A percentile compares a stretch with the other conserved stretches of the same genome.
Evolutionary conservation across 2,113 vertebrate genomes (phyloP).

Genomic region (Globicephala melas): DNA sequence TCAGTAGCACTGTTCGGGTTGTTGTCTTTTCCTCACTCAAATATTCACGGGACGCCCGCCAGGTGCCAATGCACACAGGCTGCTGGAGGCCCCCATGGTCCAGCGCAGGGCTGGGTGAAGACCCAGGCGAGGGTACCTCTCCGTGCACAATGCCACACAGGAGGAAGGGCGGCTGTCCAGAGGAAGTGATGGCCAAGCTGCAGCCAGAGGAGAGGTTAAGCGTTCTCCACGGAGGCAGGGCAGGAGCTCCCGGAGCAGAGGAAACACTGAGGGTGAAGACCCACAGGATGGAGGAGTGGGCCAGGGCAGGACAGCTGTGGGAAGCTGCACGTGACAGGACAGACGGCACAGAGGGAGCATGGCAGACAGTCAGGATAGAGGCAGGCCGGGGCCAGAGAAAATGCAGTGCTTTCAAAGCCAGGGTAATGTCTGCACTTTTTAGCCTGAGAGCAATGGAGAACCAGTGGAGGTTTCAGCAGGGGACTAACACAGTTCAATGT

Average conservation of each 20-base stretch:
- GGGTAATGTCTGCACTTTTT: not conserved
- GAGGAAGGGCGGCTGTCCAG: not conserved
- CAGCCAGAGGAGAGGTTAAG: no score
- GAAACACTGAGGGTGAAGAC: not conserved
- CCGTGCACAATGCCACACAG: not conserved
- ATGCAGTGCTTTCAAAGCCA: not conserved
- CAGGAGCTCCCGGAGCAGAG: not conserved
- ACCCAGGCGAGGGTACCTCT: not conserved
- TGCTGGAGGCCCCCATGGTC: not conserved
- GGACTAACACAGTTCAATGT: not conserved
- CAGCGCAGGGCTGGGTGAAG: not conserved
- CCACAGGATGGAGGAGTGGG: not conserved
- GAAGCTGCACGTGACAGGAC: rapidly evolving
- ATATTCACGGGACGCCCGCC: not conserved
- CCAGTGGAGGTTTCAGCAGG: not conserved
- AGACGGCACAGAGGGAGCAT: not conserved
- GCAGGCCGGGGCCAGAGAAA: not conserved
- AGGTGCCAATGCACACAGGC: not conserved
- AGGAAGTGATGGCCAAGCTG: not conserved
- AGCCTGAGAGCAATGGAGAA: not conserved
- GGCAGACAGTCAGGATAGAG: not conserved
- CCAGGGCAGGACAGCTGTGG: not conserved
- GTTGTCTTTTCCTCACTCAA: not conserved
- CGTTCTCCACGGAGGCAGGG: rapidly evolving
- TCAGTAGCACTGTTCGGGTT: rapidly evolving